phyloP scores from a whole-genome alignment of 2,888 invertebrate species.

The Pyrgus malvae region DNA sequence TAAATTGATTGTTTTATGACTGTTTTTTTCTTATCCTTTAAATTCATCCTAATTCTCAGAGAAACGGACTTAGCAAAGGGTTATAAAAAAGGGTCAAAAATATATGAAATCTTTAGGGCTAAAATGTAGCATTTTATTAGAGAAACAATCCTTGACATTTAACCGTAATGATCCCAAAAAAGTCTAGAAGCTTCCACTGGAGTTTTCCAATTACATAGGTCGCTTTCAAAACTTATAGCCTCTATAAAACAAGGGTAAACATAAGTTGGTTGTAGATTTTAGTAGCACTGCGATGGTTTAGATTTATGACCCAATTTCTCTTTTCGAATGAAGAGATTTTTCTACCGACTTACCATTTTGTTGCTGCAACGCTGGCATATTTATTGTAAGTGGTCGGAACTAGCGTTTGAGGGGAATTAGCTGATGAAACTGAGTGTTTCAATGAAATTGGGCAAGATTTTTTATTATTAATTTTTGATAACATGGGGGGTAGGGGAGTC shows the following conservation, averaged over 20 bases:
- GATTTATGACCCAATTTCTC: conserved; percentile 25
- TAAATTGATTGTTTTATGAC: too few relatives aligned
- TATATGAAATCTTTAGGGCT: too few relatives aligned
- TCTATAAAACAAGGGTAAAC: conserved; percentile 14
- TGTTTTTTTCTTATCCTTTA: too few relatives aligned
- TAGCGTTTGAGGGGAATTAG: conserved; percentile 12
- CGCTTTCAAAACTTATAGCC: conserved; percentile 3
- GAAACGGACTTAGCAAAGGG: too few relatives aligned
- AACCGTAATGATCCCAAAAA: neutral
- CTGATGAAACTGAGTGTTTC: neutral
- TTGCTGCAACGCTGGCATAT: conserved; percentile 21
- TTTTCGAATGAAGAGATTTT: conserved; percentile 25
- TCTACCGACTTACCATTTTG: conserved; percentile 22
- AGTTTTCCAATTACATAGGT: neutral
- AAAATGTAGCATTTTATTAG: too few relatives aligned
- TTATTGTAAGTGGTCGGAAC: conserved; percentile 16
- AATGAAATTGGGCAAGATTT: too few relatives aligned
- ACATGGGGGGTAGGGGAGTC: too few relatives aligned
- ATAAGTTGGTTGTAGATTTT: conserved; percentile 22
- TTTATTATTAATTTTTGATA: too few relatives aligned
- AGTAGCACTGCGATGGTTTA: conserved; percentile 23
- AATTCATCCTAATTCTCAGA: too few relatives aligned
- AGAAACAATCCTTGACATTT: too few relatives aligned
- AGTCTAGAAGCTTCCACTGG: neutral
- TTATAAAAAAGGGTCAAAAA: too few relatives aligned